Base-by-base conservation (phyloP, 2,797 vertebrate species). In the Myotis planiceps region DNA sequence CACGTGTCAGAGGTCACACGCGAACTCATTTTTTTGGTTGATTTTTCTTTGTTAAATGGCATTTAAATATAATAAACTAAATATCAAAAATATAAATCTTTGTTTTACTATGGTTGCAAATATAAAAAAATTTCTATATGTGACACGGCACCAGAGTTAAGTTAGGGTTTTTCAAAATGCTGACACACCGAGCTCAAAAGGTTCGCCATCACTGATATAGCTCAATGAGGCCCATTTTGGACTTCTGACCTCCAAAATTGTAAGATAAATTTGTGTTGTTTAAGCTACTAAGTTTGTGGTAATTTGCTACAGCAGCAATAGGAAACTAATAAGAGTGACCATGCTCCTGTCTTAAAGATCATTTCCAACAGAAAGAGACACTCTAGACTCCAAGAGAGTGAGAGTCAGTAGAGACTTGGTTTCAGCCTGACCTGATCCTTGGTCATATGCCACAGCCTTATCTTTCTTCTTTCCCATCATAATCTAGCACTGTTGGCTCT, bases 291-390 rank as follows among this genome's bases (percentile, higher is more conserved):
- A 88, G 9, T 63, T 72, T 51, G 45, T 81, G 47, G 18, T 55
- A 74, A 66, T 74, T 74, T 74, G 16, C 80, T 88, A 37, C 19
- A 75, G 49, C 39, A 75, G n/a, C 78, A 68, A 14, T 76, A 83
- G 58, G 58, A 93, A 88, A 55, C n/a, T 81, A 66, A 25, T 55
- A 74, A 87, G 37, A 88, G 45, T 93, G 58, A 75, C 78, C 19
- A 32, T 58, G 32, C 25, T 6, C 27, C 3, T 75, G 37, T 68
- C 29, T 9, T 89, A 49, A 88, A 60, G 60, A 39, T 49, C 21
- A 51, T 69, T 83, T 94, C 79, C 39, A 12, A 34, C 34, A 93
- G 34, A 75, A 75, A 27, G 32, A 79, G 34, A 45, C 34, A 23
- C 16, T 37, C 4, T 76, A 55, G 23, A 60, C 42, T 58, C 37